These are phyloP conservation scores for Muricea muricata DNA, from an alignment of 92 coral and sea anemone genomes.

Conservation along the genomic window DNA sequence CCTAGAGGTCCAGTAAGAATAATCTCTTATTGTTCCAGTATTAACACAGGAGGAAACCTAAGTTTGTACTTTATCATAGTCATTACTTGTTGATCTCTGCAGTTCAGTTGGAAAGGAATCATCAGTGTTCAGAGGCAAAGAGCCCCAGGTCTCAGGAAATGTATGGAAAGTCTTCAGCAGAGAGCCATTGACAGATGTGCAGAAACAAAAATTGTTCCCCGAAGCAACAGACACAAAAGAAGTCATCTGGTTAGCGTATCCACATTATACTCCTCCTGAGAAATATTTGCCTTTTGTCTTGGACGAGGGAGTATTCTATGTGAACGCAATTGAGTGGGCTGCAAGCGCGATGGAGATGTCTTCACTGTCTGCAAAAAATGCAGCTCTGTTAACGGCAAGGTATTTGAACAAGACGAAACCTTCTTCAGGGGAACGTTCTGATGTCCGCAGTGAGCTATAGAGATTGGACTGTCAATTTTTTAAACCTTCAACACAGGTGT, in stretches of 20 bases:
- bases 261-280: constrained; percentile 82
- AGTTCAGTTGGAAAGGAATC: constrained; percentile 78
- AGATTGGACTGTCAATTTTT: too few species aligned
- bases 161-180: constrained; percentile 88
- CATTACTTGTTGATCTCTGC: neutral
- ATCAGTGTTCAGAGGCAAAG: constrained; percentile 67
- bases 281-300: constrained; percentile 81
- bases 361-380: constrained; percentile 84
- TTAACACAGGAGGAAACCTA: too few species aligned
- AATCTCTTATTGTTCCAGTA: too few species aligned
- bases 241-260: constrained; percentile 88
- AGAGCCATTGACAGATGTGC: constrained; percentile 62
- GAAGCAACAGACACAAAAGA: constrained; percentile 40
- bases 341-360: constrained; percentile 99
- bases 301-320: constrained; percentile 94
- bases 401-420: constrained; percentile 41
- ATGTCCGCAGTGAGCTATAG: too few species aligned
- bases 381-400: constrained; percentile 80
- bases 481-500: too few species aligned
- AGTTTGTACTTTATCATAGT: too few species aligned
- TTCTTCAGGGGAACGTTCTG: too few species aligned
- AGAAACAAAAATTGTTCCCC: constrained; percentile 66
- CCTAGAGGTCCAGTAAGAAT: too few species aligned
- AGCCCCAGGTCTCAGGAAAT: constrained; percentile 34
- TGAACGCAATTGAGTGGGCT: constrained; percentile 89